A percentile compares a stretch with the other conserved stretches of the same genome.
phyloP scores from a whole-genome alignment of 2,888 invertebrate species.

The Meliscaeva auricollis region DNA sequence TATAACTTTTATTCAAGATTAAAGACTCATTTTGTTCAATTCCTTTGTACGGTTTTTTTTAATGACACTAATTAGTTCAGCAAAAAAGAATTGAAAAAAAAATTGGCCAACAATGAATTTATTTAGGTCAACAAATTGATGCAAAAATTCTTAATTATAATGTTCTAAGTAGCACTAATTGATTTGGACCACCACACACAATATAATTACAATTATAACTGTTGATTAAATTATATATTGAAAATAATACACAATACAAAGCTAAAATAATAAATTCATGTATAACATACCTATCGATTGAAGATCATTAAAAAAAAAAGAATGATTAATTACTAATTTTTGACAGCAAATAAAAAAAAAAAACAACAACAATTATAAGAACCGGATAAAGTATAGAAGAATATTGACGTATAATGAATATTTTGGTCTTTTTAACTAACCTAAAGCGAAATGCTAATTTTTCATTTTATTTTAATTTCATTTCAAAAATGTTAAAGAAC shows the following conservation, averaged over 20 bases:
- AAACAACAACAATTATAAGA: conserved; percentile 6
- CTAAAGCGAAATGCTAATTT: conserved; percentile 19
- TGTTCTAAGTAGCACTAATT: conserved; percentile 49
- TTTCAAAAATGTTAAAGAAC: background rate
- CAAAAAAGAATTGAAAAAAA: background rate
- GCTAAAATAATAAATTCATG: background rate
- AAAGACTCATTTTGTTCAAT: background rate
- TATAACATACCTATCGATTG: background rate
- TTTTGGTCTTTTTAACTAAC: conserved; percentile 6
- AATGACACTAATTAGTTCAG: conserved; percentile 21
- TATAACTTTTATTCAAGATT: background rate
- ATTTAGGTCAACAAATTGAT: conserved; percentile 24
- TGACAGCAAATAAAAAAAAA: conserved; percentile 11
- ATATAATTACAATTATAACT: conserved; percentile 13
- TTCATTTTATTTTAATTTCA: background rate
- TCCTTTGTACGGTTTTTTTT: background rate
- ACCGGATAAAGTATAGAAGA: conserved; percentile 6
- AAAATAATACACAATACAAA: background rate
- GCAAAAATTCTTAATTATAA: conserved; percentile 9
- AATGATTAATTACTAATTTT: conserved; percentile 58
- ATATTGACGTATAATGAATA: conserved; percentile 4
- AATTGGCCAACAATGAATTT: background rate
- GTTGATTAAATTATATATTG: conserved; percentile 11
- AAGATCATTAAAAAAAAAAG: conserved; percentile 42
- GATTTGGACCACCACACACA: conserved; percentile 17